Evolutionary conservation across 2,888 invertebrate species (phyloP).

Genomic region (Agrilus biguttatus): DNA sequence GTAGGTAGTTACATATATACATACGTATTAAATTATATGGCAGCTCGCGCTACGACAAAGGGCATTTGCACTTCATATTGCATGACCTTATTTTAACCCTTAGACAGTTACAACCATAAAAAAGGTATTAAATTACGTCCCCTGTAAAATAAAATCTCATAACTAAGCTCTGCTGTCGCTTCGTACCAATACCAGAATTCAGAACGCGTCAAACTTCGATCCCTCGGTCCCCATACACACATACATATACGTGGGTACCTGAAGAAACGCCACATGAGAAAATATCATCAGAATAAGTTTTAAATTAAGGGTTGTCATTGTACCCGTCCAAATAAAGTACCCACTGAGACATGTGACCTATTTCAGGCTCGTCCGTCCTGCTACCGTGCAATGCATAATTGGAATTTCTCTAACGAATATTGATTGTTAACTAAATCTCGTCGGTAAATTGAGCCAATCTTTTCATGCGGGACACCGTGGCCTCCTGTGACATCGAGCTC

Average conservation of each 20-base stretch:
- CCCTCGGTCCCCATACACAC: conserved; percentile 1
- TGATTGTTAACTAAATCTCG: conserved; percentile 12
- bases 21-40: no score
- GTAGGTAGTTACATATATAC: no score
- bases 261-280: conserved; percentile 24
- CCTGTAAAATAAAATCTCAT: conserved; percentile 25
- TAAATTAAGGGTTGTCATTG: conserved; percentile 33
- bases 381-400: conserved; percentile 12
- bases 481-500: no score
- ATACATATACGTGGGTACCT: conserved; percentile 12
- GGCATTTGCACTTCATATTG: conserved; percentile 21
- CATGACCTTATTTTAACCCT: conserved; percentile 27
- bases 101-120: conserved; percentile 30
- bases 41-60: conserved; percentile 1
- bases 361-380: conserved; percentile 12
- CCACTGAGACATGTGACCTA: conserved; percentile 23
- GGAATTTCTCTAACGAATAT: conserved; percentile 14
- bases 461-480: conserved; percentile 8
- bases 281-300: conserved; percentile 31
- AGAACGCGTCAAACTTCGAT: conserved; percentile 11
- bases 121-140: conserved; percentile 33
- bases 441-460: conserved; percentile 16
- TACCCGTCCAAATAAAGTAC: conserved; percentile 19
- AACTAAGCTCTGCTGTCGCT: conserved; percentile 18
- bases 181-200: conserved; percentile 19